Base-by-base conservation (phyloP, 1,140 invertebrate species). In the Triops longicaudatus region DNA sequence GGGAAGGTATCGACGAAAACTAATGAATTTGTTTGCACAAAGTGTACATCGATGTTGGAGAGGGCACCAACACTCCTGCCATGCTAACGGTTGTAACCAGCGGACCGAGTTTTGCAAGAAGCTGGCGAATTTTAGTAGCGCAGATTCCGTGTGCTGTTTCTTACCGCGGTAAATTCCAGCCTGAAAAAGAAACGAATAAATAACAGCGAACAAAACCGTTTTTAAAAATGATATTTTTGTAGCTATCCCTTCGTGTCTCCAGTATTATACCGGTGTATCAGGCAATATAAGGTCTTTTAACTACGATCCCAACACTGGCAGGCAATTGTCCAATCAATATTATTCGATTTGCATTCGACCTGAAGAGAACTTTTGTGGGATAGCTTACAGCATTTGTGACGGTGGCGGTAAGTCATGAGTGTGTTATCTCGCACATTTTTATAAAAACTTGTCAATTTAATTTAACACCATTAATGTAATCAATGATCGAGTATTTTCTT, bases 291-390 rank as follows among this genome's bases (percentile, higher is more conserved):
- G 88, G 12, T 93, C 92, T 4, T 95, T 92, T 83, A 95, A 95
- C 84, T 95, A 91, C 81, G 91, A 94, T 78, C 86, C 90, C 0
- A 84, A 84, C 0, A 86, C 84, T 1, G 93, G 93, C 0, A 84
- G 92, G 22, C 93, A 95, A 81, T 85, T 95, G 1, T 93, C 92
- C 28, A 95, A 95, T 84, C 92, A 95, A 82, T 92, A 95, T 81
- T 96, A 95, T 82, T 92, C 92, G 77, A 90, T 93, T 74, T 96
- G 93, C 82, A 88, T 95, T 22, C 84, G 93, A 41, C 90, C 90
- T 79, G 93, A 95, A 81, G 88, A 91, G 78, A 95, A 95, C 82
- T 96, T 95, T 82, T 95, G 93, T 80, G 91, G 92, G 1, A 92
- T 96, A 72, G 92, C 93, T 78, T 95, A 94, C 80, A 90, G 89